Conservation (phyloP, 2,888 invertebrate genomes). For the Ischnura elegans region DNA sequence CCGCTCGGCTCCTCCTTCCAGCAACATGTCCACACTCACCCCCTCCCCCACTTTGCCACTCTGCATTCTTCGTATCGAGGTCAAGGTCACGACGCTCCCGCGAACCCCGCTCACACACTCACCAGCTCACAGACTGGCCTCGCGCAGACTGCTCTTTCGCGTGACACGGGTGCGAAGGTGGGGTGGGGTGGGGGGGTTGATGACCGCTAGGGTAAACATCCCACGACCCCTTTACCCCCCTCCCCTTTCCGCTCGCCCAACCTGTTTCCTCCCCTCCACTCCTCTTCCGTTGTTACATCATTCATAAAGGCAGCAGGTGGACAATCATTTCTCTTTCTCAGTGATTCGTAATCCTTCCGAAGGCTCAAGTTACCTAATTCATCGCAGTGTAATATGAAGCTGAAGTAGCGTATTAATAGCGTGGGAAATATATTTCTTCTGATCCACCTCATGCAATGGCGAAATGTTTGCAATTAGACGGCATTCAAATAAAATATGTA, state of each 20-base stretch:
- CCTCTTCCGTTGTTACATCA: not conserved
- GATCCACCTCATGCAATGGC: no score
- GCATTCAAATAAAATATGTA: no score
- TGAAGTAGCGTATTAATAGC: no score
- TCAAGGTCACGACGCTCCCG: slow-evolving; percentile 39
- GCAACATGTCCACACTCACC: not conserved
- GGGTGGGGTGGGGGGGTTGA: not conserved
- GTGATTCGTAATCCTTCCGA: no score
- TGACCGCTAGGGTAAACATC: slow-evolving; percentile 41
- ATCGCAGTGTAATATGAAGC: no score
- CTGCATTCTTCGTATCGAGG: slow-evolving; percentile 56
- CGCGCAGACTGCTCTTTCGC: not conserved
- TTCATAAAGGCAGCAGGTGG: no score
- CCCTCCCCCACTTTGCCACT: not conserved
- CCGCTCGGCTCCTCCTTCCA: not conserved
- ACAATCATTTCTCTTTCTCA: no score
- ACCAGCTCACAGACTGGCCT: not conserved
- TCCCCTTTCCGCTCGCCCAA: not conserved
- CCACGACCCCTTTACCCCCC: not conserved
- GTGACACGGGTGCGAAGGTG: slow-evolving; percentile 2
- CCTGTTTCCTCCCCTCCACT: not conserved
- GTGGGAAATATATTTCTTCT: no score
- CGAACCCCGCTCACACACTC: not conserved
- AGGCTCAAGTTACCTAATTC: no score
- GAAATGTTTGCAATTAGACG: no score